Percentiles rank a stretch among this genome's conserved stretches.
Conservation (phyloP, 2,888 invertebrate species). For the Tipula vernalis region DNA sequence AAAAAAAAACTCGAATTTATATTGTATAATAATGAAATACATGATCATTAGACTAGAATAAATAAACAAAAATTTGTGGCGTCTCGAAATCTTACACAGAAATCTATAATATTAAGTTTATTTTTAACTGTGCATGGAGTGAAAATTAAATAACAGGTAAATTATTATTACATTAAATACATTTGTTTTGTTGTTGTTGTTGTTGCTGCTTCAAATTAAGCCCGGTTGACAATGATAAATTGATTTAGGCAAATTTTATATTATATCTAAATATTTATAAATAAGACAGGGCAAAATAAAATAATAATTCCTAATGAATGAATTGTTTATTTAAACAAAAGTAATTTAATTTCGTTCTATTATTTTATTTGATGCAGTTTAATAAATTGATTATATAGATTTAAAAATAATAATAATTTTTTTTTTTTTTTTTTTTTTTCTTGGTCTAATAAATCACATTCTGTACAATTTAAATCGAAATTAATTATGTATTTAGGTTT, state of each 20-base stretch:
- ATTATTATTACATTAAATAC: not conserved
- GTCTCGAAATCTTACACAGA: not conserved
- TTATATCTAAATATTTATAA: not conserved
- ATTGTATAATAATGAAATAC: not conserved
- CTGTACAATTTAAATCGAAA: not conserved
- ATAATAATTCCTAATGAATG: not conserved
- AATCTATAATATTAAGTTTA: not conserved
- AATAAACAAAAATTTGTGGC: not conserved
- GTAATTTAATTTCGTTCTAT: not conserved
- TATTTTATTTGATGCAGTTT: not conserved
- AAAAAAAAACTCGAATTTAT: not conserved
- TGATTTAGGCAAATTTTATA: not conserved
- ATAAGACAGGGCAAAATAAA: not conserved
- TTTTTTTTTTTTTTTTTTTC: not conserved
- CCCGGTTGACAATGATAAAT: not conserved
- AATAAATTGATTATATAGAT: not conserved
- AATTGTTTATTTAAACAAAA: not conserved
- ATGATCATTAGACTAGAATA: not conserved
- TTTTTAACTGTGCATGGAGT: not conserved
- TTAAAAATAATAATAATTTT: not conserved
- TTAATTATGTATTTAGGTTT: not conserved
- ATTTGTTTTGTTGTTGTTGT: not conserved
- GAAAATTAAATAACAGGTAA: conserved; percentile 4
- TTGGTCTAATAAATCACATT: not conserved
- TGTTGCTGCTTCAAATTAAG: not conserved